phyloP scores from a whole-genome alignment of 2,797 vertebrate species.

The Molossus alvarezi region DNA sequence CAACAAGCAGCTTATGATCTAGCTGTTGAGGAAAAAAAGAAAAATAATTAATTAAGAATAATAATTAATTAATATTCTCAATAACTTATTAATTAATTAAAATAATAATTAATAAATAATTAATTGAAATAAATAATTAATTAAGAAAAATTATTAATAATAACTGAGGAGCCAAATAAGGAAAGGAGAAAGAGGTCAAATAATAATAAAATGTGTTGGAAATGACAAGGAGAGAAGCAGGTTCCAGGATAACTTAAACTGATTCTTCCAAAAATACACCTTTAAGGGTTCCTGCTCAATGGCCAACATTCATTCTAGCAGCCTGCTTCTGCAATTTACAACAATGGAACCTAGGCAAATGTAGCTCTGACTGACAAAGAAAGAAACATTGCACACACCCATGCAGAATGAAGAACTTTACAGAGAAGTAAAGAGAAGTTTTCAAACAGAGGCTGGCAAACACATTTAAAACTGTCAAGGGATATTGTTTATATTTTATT shows the following conservation, averaged over 20 bases:
- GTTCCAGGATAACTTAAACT: not conserved
- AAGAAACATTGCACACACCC: not conserved
- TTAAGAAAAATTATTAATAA: not conserved
- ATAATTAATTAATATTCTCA: not conserved
- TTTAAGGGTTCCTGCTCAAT: not conserved
- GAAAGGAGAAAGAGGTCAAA: not conserved
- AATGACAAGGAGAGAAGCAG: not conserved
- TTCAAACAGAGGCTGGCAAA: not conserved
- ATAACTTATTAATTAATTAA: no score
- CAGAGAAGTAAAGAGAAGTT: not conserved
- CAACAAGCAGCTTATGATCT: not conserved
- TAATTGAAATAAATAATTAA: no score
- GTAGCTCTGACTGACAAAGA: not conserved
- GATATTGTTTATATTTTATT: not conserved
- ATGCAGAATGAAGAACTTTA: not conserved
- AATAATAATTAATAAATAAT: no score
- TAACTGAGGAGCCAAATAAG: not conserved
- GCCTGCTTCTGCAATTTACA: not conserved
- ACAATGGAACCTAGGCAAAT: not conserved
- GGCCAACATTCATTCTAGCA: not conserved
- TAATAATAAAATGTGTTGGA: not conserved
- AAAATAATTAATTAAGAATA: not conserved
- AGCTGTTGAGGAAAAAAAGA: not conserved
- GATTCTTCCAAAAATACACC: not conserved
- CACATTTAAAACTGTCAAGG: not conserved